A percentile compares a stretch with the other conserved stretches of the same genome.
Evolutionary conservation across 2,888 invertebrate species (phyloP).

Genomic region (Platerodrilus igneus): DNA sequence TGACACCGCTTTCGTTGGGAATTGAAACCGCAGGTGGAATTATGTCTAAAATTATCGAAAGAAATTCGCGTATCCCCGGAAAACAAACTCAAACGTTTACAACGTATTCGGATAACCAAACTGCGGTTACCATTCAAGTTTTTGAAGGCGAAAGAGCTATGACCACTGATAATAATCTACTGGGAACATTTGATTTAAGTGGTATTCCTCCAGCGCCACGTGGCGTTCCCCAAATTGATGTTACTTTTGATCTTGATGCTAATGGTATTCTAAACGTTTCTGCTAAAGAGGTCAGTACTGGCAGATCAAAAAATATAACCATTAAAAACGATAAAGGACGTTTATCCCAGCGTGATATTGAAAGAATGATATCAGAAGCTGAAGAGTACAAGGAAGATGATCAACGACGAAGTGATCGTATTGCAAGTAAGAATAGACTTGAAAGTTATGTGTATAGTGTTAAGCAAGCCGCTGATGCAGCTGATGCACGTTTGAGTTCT

Average conservation of each 20-base stretch:
- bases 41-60: constrained; percentile 64
- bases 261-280: constrained; percentile 64
- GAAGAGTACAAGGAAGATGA: constrained; percentile 70
- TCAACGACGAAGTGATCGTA: constrained; percentile 62
- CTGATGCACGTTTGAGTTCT: constrained; percentile 58
- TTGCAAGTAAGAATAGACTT: constrained; percentile 67
- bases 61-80: constrained; percentile 68
- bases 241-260: constrained; percentile 70
- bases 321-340: constrained; percentile 82
- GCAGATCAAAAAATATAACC: constrained; percentile 69
- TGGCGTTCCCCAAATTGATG: constrained; percentile 53
- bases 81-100: constrained; percentile 71
- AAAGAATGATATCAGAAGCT: constrained; percentile 72
- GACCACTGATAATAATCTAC: constrained; percentile 55
- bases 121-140: constrained; percentile 68
- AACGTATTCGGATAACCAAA: constrained; percentile 77
- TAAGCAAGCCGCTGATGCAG: constrained; percentile 64
- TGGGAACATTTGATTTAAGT: constrained; percentile 49
- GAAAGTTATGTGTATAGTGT: constrained; percentile 67
- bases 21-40: constrained; percentile 54
- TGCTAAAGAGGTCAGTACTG: constrained; percentile 53
- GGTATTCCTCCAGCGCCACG: constrained; percentile 55
- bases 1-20: constrained; percentile 50
- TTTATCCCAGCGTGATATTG: constrained; percentile 76
- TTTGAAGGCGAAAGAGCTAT: constrained; percentile 57